These are phyloP conservation scores for Apocrypta bakeri DNA, from an alignment of 1,140 invertebrate species.

Conservation along the genomic window DNA sequence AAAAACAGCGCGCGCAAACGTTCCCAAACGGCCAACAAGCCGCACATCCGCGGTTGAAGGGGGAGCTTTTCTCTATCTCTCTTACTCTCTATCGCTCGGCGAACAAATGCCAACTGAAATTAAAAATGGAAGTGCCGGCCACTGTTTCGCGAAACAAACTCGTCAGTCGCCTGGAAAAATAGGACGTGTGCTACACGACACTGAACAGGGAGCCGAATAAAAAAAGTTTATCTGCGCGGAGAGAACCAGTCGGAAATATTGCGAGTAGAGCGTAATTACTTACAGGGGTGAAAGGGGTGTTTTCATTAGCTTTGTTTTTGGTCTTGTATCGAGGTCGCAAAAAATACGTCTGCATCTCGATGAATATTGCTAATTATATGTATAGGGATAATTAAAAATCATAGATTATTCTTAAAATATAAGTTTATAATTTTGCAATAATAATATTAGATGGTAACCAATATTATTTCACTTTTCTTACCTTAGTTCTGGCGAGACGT, in stretches of 20 bases:
- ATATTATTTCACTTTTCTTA: slow-evolving; percentile 77
- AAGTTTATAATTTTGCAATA: too few relatives aligned
- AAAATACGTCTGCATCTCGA: not conserved
- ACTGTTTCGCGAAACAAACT: slow-evolving; percentile 29
- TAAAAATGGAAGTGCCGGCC: slow-evolving; percentile 32
- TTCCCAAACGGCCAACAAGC: slow-evolving; percentile 32
- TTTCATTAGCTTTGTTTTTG: not conserved
- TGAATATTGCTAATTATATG: not conserved
- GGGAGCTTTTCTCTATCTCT: not conserved
- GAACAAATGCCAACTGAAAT: slow-evolving; percentile 37
- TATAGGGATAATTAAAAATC: too few relatives aligned
- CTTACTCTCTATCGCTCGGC: not conserved
- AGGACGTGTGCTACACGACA: slow-evolving; percentile 10
- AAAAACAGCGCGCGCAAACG: slow-evolving; percentile 24
- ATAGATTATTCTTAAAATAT: too few relatives aligned
- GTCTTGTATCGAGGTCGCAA: not conserved
- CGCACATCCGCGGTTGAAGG: slow-evolving; percentile 29
- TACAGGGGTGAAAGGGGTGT: not conserved
- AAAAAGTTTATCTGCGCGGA: not conserved
- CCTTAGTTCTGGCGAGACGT: slow-evolving; percentile 87
- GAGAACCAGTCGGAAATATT: not conserved
- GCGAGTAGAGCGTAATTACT: not conserved
- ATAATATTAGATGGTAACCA: too few relatives aligned
- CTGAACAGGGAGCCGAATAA: not conserved
- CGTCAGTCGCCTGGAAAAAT: slow-evolving; percentile 12